A percentile compares a stretch with the other conserved stretches of the same genome.
Conservation (phyloP, 1,140 invertebrate species). For the Brachionus rotundiformis region DNA sequence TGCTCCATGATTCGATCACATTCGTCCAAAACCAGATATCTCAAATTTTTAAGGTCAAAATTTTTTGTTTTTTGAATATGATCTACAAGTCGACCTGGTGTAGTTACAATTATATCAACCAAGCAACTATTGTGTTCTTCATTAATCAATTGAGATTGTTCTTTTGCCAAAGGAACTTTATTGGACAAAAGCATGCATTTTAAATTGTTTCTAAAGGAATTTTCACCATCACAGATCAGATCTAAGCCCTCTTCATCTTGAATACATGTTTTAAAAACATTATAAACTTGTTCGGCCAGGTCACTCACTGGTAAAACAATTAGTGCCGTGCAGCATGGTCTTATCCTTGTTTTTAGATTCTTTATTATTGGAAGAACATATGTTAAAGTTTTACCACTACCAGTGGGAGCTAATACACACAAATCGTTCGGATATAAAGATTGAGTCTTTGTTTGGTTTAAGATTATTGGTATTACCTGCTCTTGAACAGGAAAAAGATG, state of each 20-base stretch:
- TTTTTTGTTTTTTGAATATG: slow-evolving; percentile 83
- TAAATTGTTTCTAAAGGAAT: not conserved
- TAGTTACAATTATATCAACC: slow-evolving; percentile 87
- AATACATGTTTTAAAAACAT: slow-evolving; percentile 73
- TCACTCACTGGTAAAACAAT: slow-evolving; percentile 87
- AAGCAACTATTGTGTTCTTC: slow-evolving; percentile 64
- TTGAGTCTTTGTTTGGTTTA: slow-evolving; percentile 18
- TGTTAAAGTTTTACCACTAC: slow-evolving; percentile 93
- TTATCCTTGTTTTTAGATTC: slow-evolving; percentile 12
- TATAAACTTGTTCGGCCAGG: slow-evolving; percentile 82
- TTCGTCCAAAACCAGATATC: slow-evolving; percentile 87
- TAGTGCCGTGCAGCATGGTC: slow-evolving; percentile 72
- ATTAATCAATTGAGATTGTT: slow-evolving; percentile 74
- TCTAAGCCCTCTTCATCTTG: slow-evolving; percentile 68
- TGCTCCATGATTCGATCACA: slow-evolving; percentile 89
- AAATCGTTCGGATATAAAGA: slow-evolving; percentile 75
- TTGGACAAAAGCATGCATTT: slow-evolving; percentile 68
- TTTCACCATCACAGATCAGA: not conserved
- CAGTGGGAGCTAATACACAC: slow-evolving; percentile 95
- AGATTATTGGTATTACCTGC: slow-evolving; percentile 41
- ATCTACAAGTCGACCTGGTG: slow-evolving; percentile 86
- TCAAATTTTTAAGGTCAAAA: slow-evolving; percentile 77
- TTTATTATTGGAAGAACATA: slow-evolving; percentile 90
- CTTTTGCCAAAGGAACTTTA: slow-evolving; percentile 72
- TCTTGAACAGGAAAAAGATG: slow-evolving; percentile 43